These are phyloP conservation scores for Caretta caretta DNA, from an alignment of 2,113 vertebrate genomes.

Conservation along the genomic window DNA sequence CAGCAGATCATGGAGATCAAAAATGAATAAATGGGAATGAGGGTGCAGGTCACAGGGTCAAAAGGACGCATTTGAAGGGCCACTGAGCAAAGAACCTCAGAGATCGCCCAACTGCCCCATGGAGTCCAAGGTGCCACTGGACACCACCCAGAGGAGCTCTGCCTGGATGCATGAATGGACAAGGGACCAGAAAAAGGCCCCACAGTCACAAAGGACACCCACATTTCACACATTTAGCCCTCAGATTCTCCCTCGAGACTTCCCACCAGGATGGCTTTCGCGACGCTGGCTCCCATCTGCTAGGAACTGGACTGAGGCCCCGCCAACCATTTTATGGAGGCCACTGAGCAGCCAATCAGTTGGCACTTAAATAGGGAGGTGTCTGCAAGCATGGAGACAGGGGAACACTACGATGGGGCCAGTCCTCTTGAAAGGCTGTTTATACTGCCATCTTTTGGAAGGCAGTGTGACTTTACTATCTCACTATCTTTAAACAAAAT, in stretches of 20 bases:
- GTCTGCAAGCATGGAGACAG: background rate
- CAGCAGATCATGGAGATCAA: background rate
- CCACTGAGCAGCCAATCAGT: too few species aligned
- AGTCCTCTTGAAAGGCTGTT: background rate
- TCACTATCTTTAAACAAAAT: background rate
- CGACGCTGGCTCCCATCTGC: background rate
- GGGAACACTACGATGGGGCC: background rate
- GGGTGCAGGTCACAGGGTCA: background rate
- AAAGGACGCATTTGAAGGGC: background rate
- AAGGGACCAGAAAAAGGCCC: background rate
- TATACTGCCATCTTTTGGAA: too few species aligned
- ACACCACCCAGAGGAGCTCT: background rate
- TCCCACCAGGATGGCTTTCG: too few species aligned
- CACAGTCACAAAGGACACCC: background rate
- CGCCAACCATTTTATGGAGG: background rate
- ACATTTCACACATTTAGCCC: background rate
- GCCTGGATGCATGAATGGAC: too few species aligned
- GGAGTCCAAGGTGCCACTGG: background rate
- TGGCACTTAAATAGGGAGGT: too few species aligned
- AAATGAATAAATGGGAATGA: background rate
- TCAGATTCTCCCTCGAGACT: too few species aligned
- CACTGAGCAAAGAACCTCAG: background rate
- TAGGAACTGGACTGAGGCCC: background rate
- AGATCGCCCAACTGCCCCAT: background rate
- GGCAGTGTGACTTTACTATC: background rate